phyloP scores from a whole-genome alignment of 2,888 invertebrate genomes.

The Meloe dianella region DNA sequence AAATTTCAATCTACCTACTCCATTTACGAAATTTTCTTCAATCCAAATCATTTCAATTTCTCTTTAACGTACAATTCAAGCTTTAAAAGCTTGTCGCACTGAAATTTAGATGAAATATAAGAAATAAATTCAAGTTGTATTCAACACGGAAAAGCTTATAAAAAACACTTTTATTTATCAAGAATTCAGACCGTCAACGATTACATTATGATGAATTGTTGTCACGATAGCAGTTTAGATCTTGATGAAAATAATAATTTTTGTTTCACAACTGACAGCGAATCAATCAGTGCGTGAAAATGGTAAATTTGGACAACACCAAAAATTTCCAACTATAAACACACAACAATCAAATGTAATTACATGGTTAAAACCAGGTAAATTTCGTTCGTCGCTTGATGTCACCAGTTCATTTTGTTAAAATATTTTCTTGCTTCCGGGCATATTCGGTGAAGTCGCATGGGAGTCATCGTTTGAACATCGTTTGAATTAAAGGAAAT shows the following conservation, averaged over 20 bases:
- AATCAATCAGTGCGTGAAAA: neutral
- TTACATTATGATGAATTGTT: neutral
- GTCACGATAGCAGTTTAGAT: neutral
- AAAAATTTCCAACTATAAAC: too few relatives aligned
- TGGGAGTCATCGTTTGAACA: constrained; percentile 1
- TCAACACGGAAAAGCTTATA: neutral
- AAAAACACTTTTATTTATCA: neutral
- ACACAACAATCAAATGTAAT: too few relatives aligned
- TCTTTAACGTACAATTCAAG: too few relatives aligned
- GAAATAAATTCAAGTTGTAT: neutral
- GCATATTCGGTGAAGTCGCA: neutral
- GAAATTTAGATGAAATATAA: neutral
- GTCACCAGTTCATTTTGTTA: neutral
- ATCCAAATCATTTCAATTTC: neutral
- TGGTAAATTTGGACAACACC: too few relatives aligned
- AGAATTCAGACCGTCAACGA: neutral
- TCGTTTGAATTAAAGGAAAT: neutral
- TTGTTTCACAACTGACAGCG: neutral
- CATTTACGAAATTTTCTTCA: neutral
- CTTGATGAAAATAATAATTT: neutral
- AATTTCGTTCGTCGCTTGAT: neutral
- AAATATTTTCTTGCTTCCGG: neutral
- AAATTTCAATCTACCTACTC: too few relatives aligned
- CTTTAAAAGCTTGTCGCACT: neutral
- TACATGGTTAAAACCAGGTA: neutral